Evolutionary conservation across 2,888 invertebrate species (phyloP).

Genomic region (Agonopterix alstromeriana): DNA sequence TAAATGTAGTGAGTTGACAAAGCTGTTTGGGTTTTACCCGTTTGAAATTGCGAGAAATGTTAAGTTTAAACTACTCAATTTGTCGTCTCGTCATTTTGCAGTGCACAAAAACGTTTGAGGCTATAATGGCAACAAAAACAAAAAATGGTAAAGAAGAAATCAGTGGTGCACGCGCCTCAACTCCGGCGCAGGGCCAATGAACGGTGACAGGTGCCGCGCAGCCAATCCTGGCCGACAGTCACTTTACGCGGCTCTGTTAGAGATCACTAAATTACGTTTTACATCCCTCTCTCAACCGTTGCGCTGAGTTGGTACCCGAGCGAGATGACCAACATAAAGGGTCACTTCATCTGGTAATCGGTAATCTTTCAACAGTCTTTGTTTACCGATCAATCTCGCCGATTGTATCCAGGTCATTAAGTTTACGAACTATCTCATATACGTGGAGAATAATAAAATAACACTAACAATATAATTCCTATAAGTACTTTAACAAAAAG

Average conservation of each 20-base stretch:
- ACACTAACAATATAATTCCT: too few relatives aligned
- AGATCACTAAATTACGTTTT: constrained; percentile 43
- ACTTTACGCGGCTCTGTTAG: constrained; percentile 41
- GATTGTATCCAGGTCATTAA: constrained; percentile 16
- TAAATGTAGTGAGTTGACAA: too few relatives aligned
- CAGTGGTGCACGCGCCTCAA: constrained; percentile 42
- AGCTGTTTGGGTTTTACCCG: too few relatives aligned
- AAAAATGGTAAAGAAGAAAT: constrained; percentile 35
- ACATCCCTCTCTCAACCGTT: constrained; percentile 34
- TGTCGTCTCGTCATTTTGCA: not conserved
- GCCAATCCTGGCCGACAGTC: constrained; percentile 46
- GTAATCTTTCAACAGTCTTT: constrained; percentile 28
- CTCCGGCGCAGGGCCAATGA: constrained; percentile 54
- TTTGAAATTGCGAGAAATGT: too few relatives aligned
- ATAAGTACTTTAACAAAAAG: too few relatives aligned
- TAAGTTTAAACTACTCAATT: not conserved
- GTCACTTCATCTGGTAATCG: constrained; percentile 16
- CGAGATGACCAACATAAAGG: constrained; percentile 17
- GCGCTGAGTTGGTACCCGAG: constrained; percentile 13
- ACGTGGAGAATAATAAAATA: too few relatives aligned
- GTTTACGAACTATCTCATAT: not conserved
- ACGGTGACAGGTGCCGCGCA: constrained; percentile 61
- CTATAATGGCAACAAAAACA: constrained; percentile 29
- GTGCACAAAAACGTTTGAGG: constrained; percentile 10
- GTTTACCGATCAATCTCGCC: constrained; percentile 36